These are phyloP conservation scores for Ameiurus melas DNA, from an alignment of 2,113 vertebrate species.

Conservation along the genomic window DNA sequence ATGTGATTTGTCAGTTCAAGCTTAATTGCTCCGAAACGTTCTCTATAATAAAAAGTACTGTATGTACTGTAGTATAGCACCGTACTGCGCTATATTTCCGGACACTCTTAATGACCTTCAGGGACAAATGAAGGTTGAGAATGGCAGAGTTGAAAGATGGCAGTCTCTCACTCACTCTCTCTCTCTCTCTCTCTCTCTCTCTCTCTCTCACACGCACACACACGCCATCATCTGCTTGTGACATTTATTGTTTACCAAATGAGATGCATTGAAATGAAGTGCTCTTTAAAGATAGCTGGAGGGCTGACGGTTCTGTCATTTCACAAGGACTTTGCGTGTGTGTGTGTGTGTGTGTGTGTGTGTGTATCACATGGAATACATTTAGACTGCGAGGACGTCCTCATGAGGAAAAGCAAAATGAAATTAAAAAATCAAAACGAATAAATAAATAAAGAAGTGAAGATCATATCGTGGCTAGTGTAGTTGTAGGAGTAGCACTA, in stretches of 20 bases:
- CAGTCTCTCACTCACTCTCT: not conserved
- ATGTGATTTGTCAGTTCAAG: not conserved
- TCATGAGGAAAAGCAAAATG: not conserved
- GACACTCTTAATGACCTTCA: slow-evolving; percentile 8
- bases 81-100: too few species aligned
- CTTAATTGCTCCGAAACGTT: not conserved
- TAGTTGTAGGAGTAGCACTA: not conserved
- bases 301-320: slow-evolving; percentile 8
- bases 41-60: not conserved
- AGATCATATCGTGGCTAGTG: too few species aligned
- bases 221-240: not conserved
- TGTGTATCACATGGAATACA: not conserved
- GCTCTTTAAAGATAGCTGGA: slow-evolving; percentile 27
- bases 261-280: slow-evolving; percentile 19
- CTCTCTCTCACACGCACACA: not conserved
- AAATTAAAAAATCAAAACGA: not conserved
- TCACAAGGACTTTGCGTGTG: slow-evolving; percentile 5
- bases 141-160: not conserved
- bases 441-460: not conserved
- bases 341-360: not conserved
- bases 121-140: slow-evolving; percentile 1
- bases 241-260: slow-evolving; percentile 37
- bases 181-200: not conserved
- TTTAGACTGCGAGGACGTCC: too few species aligned
- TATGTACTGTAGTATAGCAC: too few species aligned